Base-by-base conservation (phyloP, 2,888 invertebrate genomes). In the Caenorhabditis uteleia region DNA sequence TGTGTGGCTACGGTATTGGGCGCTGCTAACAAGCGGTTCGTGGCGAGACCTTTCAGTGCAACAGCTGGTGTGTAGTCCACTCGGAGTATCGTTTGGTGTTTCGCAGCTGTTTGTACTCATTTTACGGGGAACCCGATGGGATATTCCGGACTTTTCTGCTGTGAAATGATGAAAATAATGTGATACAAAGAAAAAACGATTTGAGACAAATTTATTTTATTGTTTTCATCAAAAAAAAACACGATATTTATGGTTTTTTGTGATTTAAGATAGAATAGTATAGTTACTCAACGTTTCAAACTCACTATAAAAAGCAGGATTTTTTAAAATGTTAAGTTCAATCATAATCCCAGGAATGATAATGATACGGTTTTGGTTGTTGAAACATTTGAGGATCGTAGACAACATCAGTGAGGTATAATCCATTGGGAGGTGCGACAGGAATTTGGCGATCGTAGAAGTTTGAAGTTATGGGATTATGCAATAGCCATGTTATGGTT, bases 331-430 rank as follows among this genome's bases (percentile, higher is more conserved):
- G n/a, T n/a, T n/a, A n/a, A n/a, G n/a, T n/a, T n/a, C n/a, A n/a
- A n/a, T n/a, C n/a, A 39, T 69, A 68, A 55, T 76, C 78, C 77
- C 76, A 77, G 0, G 67, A 65, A 48, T 77, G 75, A 7, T 29
- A 27, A 54, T 56, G 66, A 42, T 66, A 74, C 1, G 78, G 78
- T 1, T 64, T 43, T 3, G 78, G 78, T 47, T 75, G 59, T 14
- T 21, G 12, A 50, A 74, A 78, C 56, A 67, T 62, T n/a, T 44
- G 25, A 0, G 69, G 64, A 46, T 77, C 75, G 40, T 77, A 78
- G 8, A 75, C 73, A 16, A 77, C 75, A 53, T 78, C 77, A 2
- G 74, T 77, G 0, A 78, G 57, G 46, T 68, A 77, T 2, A 78
- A 64, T 1, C 77, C 78, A 18, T 74, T 55, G 2, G 75, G 74